Conservation (phyloP, 1,140 invertebrate genomes). For the Philopotamus ludificatus region DNA sequence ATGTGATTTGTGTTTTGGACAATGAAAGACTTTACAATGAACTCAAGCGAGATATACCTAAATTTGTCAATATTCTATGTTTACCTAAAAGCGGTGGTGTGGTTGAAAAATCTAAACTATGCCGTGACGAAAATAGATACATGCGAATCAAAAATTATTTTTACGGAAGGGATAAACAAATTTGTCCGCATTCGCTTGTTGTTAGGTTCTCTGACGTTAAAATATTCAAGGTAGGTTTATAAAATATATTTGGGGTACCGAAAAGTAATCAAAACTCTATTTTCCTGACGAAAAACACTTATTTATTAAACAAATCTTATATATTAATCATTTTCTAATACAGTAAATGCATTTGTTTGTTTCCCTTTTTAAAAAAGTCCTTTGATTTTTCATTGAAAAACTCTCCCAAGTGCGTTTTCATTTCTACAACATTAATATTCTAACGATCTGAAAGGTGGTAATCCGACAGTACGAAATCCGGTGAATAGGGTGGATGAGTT, state of each 20-base stretch:
- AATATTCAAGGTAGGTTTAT: conserved; percentile 79
- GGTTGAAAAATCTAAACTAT: conserved; percentile 75
- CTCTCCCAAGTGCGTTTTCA: too few relatives aligned
- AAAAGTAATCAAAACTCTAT: conserved; percentile 84
- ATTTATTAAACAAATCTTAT: conserved; percentile 87
- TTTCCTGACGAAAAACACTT: too few relatives aligned
- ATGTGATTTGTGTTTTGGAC: conserved; percentile 93
- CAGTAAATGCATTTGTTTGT: not conserved
- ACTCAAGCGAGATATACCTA: conserved; percentile 87
- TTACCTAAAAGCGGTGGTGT: conserved; percentile 96
- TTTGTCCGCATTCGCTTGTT: conserved; percentile 92
- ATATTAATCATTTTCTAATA: conserved; percentile 34
- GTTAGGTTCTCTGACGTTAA: conserved; percentile 86
- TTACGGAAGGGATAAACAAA: conserved; percentile 80
- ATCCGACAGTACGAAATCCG: too few relatives aligned
- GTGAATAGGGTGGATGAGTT: too few relatives aligned
- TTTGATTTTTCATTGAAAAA: too few relatives aligned
- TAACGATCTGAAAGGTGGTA: too few relatives aligned
- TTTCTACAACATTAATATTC: too few relatives aligned
- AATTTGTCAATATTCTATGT: conserved; percentile 90
- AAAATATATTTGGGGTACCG: too few relatives aligned
- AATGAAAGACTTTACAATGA: conserved; percentile 96
- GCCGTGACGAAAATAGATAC: conserved; percentile 76
- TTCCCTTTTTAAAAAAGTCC: too few relatives aligned
- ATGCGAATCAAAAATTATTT: conserved; percentile 90